These are phyloP conservation scores for Diaprepes abbreviatus DNA, from an alignment of 2,888 invertebrate species.

Conservation along the genomic window DNA sequence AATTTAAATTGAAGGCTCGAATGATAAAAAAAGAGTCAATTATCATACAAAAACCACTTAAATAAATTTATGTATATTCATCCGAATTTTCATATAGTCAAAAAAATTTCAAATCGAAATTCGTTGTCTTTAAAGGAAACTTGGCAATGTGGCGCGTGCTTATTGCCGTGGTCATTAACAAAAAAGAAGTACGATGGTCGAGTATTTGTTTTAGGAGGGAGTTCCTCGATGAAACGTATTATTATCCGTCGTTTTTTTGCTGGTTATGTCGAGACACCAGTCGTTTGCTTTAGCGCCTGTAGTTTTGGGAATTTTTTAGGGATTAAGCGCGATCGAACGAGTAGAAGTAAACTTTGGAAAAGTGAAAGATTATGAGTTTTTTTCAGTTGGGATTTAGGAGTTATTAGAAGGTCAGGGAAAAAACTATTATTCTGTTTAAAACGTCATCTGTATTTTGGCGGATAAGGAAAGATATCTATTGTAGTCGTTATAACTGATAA, in stretches of 20 bases:
- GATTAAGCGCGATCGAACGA: slow-evolving; percentile 38
- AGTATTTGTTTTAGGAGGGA: slow-evolving; percentile 50
- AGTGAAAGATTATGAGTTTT: too few relatives aligned
- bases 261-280: slow-evolving; percentile 48
- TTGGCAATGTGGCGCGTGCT: slow-evolving; percentile 31
- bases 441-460: too few relatives aligned
- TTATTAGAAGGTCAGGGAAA: too few relatives aligned
- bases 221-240: slow-evolving; percentile 53
- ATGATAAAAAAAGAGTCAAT: too few relatives aligned
- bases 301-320: slow-evolving; percentile 21
- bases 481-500: too few relatives aligned
- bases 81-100: too few relatives aligned
- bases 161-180: slow-evolving; percentile 53
- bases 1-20: too few relatives aligned
- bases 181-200: slow-evolving; percentile 50
- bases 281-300: slow-evolving; percentile 43
- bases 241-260: slow-evolving; percentile 52
- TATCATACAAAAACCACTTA: too few relatives aligned
- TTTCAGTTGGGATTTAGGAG: not conserved
- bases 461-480: too few relatives aligned
- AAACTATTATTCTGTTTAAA: too few relatives aligned
- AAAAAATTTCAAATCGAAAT: too few relatives aligned
- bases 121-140: not conserved
- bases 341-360: not conserved
- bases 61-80: too few relatives aligned